Evolutionary conservation across 2,797 vertebrate genomes (phyloP).

Genomic region (Gadopsis bispinosus): DNA sequence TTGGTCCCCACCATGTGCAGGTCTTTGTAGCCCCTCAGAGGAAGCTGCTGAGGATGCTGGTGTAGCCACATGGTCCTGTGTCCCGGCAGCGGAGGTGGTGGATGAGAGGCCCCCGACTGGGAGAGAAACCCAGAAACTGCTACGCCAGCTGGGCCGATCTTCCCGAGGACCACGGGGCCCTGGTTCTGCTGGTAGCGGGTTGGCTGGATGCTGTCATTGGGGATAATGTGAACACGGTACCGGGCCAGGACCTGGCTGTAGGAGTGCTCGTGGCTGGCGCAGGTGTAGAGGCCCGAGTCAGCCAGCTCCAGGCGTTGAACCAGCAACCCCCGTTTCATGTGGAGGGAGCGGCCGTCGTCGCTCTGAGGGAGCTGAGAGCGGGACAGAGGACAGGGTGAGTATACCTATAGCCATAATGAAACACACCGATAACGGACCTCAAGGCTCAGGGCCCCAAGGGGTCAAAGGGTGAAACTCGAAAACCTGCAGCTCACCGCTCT

Average conservation of each 20-base stretch:
- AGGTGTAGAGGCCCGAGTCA: constrained; percentile 84
- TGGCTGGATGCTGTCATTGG: constrained; percentile 62
- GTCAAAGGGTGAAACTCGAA: no score
- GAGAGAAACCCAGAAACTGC: constrained; percentile 19
- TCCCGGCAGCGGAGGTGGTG: neutral
- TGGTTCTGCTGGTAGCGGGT: constrained; percentile 37
- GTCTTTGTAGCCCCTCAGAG: constrained; percentile 82
- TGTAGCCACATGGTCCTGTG: constrained; percentile 62
- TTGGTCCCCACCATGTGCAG: constrained; percentile 75
- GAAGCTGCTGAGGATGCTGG: constrained; percentile 61
- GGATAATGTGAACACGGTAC: constrained; percentile 84
- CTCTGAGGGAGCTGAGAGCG: constrained; percentile 70
- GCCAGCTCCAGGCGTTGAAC: constrained; percentile 79
- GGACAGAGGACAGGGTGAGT: neutral
- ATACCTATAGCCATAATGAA: no score
- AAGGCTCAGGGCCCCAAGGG: no score
- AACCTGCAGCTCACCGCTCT: constrained; percentile 72
- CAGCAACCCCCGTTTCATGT: constrained; percentile 86
- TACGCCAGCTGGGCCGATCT: neutral
- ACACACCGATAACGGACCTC: no score
- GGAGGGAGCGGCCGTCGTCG: constrained; percentile 63
- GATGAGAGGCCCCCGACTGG: neutral
- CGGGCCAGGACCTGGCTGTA: constrained; percentile 82
- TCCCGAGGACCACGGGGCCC: constrained; percentile 17
- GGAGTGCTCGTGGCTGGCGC: constrained; percentile 80